A percentile compares a stretch with the other conserved stretches of the same genome.
Evolutionary conservation across 2,797 vertebrate species (phyloP).

Genomic region (Artibeus lituratus): DNA sequence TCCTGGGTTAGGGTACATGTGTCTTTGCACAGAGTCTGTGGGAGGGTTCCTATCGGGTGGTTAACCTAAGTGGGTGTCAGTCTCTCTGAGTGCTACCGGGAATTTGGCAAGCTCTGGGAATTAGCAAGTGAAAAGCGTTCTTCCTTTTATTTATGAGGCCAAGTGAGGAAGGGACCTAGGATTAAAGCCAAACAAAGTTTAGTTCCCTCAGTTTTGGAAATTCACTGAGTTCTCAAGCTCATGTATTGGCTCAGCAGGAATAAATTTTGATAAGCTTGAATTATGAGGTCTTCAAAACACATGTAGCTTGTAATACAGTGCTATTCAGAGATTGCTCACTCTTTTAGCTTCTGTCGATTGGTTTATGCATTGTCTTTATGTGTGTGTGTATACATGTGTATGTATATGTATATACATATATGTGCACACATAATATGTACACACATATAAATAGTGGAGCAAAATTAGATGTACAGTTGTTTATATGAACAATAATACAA

Average conservation of each 20-base stretch:
- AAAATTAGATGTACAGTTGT: not conserved
- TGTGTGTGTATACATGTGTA: not conserved
- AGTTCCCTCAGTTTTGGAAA: not conserved
- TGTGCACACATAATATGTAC: too few relatives aligned
- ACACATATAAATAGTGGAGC: too few relatives aligned
- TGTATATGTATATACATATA: not conserved
- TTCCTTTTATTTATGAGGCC: not conserved
- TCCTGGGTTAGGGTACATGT: not conserved
- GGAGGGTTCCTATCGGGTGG: not conserved
- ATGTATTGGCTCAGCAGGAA: not conserved
- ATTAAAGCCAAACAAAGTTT: not conserved
- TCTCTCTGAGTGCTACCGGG: not conserved
- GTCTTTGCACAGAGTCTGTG: not conserved
- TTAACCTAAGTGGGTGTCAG: not conserved
- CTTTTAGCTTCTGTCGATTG: not conserved
- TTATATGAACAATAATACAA: not conserved
- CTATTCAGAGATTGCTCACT: not conserved
- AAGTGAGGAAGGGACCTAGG: not conserved
- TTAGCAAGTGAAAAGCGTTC: not conserved
- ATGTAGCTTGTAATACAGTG: not conserved
- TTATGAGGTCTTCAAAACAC: not conserved
- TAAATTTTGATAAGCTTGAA: not conserved
- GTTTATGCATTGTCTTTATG: not conserved
- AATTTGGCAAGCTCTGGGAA: not conserved
- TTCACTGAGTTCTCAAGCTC: not conserved